These are phyloP conservation scores for Mercenaria mercenaria DNA, from an alignment of 1,140 invertebrate species.

Conservation along the genomic window DNA sequence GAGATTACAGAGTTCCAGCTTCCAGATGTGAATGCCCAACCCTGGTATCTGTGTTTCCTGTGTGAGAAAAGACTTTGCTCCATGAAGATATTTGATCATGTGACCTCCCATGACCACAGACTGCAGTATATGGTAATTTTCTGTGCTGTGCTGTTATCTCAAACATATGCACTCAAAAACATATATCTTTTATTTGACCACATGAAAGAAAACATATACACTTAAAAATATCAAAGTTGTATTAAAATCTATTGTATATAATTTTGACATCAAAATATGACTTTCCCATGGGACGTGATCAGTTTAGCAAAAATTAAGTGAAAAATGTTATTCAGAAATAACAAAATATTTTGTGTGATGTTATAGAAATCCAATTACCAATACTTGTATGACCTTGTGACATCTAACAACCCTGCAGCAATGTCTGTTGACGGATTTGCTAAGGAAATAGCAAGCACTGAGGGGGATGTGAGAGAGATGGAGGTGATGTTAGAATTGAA, in stretches of 20 bases:
- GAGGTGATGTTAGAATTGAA: background rate
- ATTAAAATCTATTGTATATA: too few relatives aligned
- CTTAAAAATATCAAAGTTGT: too few relatives aligned
- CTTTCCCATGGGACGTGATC: too few relatives aligned
- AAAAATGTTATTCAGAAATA: background rate
- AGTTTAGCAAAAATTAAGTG: too few relatives aligned
- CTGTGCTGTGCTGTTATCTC: too few relatives aligned
- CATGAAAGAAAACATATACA: too few relatives aligned
- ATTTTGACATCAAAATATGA: too few relatives aligned
- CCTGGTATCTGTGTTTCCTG: conserved; percentile 13
- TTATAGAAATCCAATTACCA: conserved; percentile 1
- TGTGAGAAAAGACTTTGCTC: background rate
- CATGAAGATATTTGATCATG: background rate
- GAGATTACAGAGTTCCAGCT: background rate
- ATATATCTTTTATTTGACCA: too few relatives aligned
- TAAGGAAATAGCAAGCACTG: background rate
- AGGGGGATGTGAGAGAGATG: background rate
- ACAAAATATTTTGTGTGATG: background rate
- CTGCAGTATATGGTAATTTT: background rate
- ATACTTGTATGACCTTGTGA: background rate
- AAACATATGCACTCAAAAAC: too few relatives aligned
- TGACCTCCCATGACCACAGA: background rate
- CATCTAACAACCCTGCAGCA: background rate
- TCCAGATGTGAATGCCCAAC: background rate
- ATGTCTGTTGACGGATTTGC: background rate